Evolutionary conservation across 1,140 invertebrate genomes (phyloP).

Genomic region (Mamestra configurata): DNA sequence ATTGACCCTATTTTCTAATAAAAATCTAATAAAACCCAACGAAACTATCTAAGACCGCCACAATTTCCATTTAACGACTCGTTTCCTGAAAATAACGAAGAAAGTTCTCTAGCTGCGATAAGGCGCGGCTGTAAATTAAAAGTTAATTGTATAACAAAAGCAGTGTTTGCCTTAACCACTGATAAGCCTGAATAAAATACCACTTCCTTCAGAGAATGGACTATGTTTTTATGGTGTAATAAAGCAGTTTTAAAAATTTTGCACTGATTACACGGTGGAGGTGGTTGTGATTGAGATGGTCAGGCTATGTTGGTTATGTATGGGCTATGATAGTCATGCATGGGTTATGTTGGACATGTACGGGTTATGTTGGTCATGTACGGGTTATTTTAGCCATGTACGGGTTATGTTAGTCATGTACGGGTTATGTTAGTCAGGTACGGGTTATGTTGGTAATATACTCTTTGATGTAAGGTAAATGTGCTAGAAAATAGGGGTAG

Average conservation of each 20-base stretch:
- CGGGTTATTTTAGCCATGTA: no score
- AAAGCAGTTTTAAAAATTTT: conserved; percentile 43
- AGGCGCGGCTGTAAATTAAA: conserved; percentile 66
- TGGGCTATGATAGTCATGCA: background rate
- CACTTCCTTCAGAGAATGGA: conserved; percentile 55
- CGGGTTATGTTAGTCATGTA: conserved; percentile 15
- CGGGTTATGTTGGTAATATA: background rate
- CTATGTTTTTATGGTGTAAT: conserved; percentile 45
- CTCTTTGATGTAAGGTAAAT: background rate
- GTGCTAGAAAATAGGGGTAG: background rate
- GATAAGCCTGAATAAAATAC: conserved; percentile 63
- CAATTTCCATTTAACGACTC: conserved; percentile 59
- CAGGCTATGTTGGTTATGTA: conserved; percentile 21
- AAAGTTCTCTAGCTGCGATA: conserved; percentile 60
- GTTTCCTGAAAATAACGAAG: conserved; percentile 66
- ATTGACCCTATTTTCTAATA: conserved; percentile 3
- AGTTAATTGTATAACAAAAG: conserved; percentile 71
- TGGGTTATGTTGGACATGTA: background rate
- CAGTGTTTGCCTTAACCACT: conserved; percentile 63
- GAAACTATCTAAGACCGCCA: conserved; percentile 22
- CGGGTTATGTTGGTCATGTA: background rate
- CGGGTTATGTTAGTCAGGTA: background rate
- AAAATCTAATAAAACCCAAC: conserved; percentile 1
- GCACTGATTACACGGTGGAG: conserved; percentile 20
- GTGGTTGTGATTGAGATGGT: conserved; percentile 11